A percentile compares a stretch with the other conserved stretches of the same genome.
These are phyloP conservation scores for Thalassarche chlororhynchos DNA, from an alignment of 2,113 vertebrate species.

Conservation along the genomic window DNA sequence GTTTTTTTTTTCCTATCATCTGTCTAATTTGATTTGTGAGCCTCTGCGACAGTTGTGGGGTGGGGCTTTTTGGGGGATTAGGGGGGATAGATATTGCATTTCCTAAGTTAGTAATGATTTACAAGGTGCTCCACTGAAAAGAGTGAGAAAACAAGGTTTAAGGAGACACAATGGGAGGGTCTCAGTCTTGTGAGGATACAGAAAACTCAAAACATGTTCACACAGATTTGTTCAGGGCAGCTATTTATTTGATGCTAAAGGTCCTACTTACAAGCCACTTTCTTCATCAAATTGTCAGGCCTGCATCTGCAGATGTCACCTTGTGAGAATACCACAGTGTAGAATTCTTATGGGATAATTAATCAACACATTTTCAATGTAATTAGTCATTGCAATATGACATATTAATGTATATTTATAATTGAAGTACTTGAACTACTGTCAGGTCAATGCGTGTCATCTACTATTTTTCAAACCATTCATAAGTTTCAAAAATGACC, in stretches of 20 bases:
- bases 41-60: too few relatives aligned
- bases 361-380: constrained; percentile 11
- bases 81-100: neutral
- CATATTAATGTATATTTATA: constrained; percentile 50
- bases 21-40: too few relatives aligned
- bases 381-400: constrained; percentile 39
- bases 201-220: neutral
- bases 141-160: neutral
- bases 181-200: neutral
- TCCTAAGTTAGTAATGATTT: neutral
- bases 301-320: constrained; percentile 30
- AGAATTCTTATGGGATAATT: constrained; percentile 12
- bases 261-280: neutral
- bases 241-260: neutral
- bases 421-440: constrained; percentile 42
- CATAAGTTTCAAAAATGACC: neutral
- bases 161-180: neutral
- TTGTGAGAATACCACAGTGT: constrained; percentile 1
- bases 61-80: neutral
- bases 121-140: neutral
- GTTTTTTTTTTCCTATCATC: too few relatives aligned
- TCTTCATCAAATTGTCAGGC: neutral
- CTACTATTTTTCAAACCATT: constrained; percentile 1
- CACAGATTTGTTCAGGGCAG: neutral
- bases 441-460: neutral